phyloP scores from a whole-genome alignment of 2,888 invertebrate genomes.

The Limnephilus auricula region DNA sequence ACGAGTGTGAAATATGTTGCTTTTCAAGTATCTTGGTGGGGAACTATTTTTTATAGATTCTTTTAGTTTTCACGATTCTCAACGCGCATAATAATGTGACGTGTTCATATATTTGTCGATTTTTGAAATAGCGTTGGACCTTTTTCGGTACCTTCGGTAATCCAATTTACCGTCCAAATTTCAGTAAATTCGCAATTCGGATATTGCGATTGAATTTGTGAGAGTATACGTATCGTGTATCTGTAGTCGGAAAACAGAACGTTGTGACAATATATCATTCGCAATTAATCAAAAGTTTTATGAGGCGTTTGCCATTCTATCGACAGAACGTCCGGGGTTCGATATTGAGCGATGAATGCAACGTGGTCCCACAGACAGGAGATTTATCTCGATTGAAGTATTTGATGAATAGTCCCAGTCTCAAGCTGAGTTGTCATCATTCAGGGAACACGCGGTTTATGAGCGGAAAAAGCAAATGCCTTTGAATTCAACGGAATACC shows the following conservation, averaged over 20 bases:
- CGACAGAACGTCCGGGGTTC: constrained; percentile 5
- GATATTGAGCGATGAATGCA: constrained; percentile 42
- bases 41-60: background rate
- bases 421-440: background rate
- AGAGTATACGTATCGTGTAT: background rate
- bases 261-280: background rate
- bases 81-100: background rate
- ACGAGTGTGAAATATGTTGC: background rate
- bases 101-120: background rate
- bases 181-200: background rate
- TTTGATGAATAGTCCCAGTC: constrained; percentile 19
- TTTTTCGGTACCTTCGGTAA: background rate
- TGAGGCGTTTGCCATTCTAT: constrained; percentile 30
- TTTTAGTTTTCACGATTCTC: background rate
- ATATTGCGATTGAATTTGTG: background rate
- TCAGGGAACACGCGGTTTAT: background rate
- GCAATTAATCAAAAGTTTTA: constrained; percentile 9
- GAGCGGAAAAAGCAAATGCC: background rate
- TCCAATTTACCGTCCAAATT: background rate
- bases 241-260: background rate
- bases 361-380: constrained; percentile 28
- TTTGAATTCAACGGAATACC: constrained; percentile 27
- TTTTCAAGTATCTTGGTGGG: background rate
- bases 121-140: background rate
- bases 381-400: constrained; percentile 43